Percentiles rank a stretch among this genome's conserved stretches.
Conservation (phyloP, 1,140 invertebrate genomes). For the Atopsyche davidsoni region DNA sequence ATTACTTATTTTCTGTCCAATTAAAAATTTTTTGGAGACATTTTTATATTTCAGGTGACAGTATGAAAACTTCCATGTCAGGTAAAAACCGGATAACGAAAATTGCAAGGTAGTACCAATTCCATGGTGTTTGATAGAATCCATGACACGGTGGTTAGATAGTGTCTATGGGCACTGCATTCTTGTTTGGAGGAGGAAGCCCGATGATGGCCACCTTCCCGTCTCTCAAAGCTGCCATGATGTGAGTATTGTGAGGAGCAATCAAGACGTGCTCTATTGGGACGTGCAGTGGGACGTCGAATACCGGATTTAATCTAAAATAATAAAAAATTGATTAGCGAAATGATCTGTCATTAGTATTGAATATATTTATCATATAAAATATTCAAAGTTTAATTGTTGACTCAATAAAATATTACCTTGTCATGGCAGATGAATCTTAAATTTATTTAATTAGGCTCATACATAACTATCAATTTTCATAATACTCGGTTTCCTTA, state of each 20-base stretch:
- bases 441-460: neutral
- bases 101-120: no score
- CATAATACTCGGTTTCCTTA: no score
- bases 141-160: conserved; percentile 5
- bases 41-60: neutral
- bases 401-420: no score
- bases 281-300: conserved; percentile 52
- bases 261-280: conserved; percentile 54
- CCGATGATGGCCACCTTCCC: conserved; percentile 55
- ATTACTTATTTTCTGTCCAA: no score
- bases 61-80: no score
- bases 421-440: no score
- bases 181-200: conserved; percentile 27
- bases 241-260: conserved; percentile 54
- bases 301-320: conserved; percentile 44
- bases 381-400: no score
- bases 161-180: conserved; percentile 19
- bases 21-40: no score
- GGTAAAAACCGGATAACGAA: no score
- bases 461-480: neutral
- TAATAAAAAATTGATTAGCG: neutral
- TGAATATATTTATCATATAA: no score
- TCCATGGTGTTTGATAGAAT: neutral
- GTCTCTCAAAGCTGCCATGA: conserved; percentile 54
- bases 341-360: neutral